These are phyloP conservation scores for Sinocyclocheilus maitianheensis DNA, from an alignment of 2,113 vertebrate genomes.

Conservation along the genomic window DNA sequence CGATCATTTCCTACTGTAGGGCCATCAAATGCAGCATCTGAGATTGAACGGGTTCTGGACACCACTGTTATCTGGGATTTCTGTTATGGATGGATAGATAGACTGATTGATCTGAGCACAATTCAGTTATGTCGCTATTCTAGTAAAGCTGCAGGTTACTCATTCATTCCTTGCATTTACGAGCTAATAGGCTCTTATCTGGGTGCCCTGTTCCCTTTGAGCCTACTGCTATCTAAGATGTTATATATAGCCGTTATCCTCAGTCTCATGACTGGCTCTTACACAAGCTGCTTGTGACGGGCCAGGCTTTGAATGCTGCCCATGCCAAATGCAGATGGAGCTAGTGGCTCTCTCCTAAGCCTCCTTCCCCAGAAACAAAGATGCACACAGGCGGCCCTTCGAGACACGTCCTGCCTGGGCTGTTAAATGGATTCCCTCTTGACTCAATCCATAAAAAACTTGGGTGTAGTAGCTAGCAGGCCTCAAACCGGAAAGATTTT, in stretches of 20 bases:
- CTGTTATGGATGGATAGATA: background rate
- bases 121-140: background rate
- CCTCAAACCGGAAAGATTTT: background rate
- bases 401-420: slow-evolving; percentile 26
- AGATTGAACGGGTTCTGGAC: background rate
- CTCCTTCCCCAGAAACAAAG: slow-evolving; percentile 13
- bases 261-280: slow-evolving; percentile 72
- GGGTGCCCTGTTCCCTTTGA: slow-evolving; percentile 54
- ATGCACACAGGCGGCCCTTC: slow-evolving; percentile 22
- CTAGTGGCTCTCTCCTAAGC: slow-evolving; percentile 35
- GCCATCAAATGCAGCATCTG: background rate
- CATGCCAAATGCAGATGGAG: slow-evolving; percentile 65
- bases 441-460: slow-evolving; percentile 18
- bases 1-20: background rate
- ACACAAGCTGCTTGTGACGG: slow-evolving; percentile 70
- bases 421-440: slow-evolving; percentile 44
- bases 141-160: slow-evolving; percentile 40
- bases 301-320: slow-evolving; percentile 49
- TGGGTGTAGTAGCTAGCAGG: background rate
- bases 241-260: slow-evolving; percentile 75
- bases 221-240: slow-evolving; percentile 59
- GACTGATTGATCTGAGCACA: background rate
- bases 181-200: slow-evolving; percentile 63
- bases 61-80: background rate
- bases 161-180: slow-evolving; percentile 50